Evolutionary conservation across 2,888 invertebrate genomes (phyloP), one percentile per base, ranked within the genome.

Genomic region (Phoenoteleia sp.): DNA sequence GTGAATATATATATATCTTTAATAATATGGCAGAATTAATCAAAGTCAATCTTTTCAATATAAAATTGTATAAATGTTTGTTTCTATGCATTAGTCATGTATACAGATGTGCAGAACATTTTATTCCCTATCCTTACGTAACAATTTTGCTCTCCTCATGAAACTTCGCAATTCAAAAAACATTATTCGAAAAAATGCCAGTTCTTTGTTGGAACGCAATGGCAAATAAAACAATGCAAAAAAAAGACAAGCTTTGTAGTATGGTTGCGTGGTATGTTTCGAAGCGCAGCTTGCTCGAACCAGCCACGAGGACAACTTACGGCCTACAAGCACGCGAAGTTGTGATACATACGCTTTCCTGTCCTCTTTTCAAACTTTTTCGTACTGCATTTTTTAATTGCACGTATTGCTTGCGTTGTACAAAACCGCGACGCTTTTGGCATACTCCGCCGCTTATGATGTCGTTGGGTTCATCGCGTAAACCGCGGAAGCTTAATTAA

Each of bases 281-380:
- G 58, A 69, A 71, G 56, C 56, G 56, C 45, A 71, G 56, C 36
- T 36, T 49, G 62, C 36, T 60, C 42, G 54, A 29, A 42, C 64
- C 33, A 64, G 54, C 42, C 36, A 71, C 47, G 71, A 39, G 62
- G 87, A 87, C 88, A 87, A 88, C 87, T 88, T 89, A 89, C 85
- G 88, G 86, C 58, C 86, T 56, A 76, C 80, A 58, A 87, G 85
- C 89, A 89, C 88, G 89, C 89, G 74, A 89, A 81, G 86, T 81
- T 62, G 69, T 84, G 80, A 81, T 74, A 74, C 74, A 74, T 72
- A 39, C 67, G 49, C 80, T 72, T 81, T 49, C 56, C 39, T 54
- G 49, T 52, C 39, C 45, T 71, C 29, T 45, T 58, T 21, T n/a
- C 17, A 39, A 45, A 58, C 71, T 58, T 56, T 9, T 27, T 42